Percentiles rank a stretch among this genome's conserved stretches.
Conservation (phyloP, 2,888 invertebrate species). For the Koerneria pararmatus region DNA sequence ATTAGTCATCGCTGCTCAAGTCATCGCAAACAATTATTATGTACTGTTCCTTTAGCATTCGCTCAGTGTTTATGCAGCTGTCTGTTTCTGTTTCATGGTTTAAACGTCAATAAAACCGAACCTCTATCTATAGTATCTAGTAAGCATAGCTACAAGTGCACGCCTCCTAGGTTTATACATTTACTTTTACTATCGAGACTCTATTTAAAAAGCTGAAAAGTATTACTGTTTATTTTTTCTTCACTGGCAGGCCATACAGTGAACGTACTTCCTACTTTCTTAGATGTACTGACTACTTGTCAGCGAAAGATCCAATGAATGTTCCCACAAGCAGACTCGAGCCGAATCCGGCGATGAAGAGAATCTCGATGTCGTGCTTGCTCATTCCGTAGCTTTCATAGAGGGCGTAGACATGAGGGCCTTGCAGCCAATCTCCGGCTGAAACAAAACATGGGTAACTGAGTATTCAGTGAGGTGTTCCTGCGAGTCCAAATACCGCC, state of each 20-base stretch:
- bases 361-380: slow-evolving; percentile 62
- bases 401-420: slow-evolving; percentile 65
- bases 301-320: slow-evolving; percentile 64
- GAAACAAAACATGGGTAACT: slow-evolving; percentile 50
- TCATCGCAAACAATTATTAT: too few relatives aligned
- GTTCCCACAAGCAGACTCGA: slow-evolving; percentile 65
- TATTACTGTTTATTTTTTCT: not conserved
- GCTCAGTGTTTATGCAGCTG: too few relatives aligned
- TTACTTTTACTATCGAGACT: too few relatives aligned
- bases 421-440: slow-evolving; percentile 66
- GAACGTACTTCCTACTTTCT: not conserved
- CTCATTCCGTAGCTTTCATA: slow-evolving; percentile 64
- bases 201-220: too few relatives aligned
- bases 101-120: too few relatives aligned
- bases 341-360: slow-evolving; percentile 66
- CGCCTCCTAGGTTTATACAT: too few relatives aligned
- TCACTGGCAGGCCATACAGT: not conserved
- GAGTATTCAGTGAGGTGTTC: not conserved
- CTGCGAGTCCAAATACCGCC: not conserved
- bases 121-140: too few relatives aligned
- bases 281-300: slow-evolving; percentile 64
- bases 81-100: too few relatives aligned
- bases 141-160: too few relatives aligned
- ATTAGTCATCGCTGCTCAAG: too few relatives aligned
- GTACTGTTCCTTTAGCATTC: too few relatives aligned